Percentiles rank a stretch among this genome's conserved stretches.
These are phyloP conservation scores for Aphis craccivora DNA, from an alignment of 1,140 invertebrate genomes.

Conservation along the genomic window DNA sequence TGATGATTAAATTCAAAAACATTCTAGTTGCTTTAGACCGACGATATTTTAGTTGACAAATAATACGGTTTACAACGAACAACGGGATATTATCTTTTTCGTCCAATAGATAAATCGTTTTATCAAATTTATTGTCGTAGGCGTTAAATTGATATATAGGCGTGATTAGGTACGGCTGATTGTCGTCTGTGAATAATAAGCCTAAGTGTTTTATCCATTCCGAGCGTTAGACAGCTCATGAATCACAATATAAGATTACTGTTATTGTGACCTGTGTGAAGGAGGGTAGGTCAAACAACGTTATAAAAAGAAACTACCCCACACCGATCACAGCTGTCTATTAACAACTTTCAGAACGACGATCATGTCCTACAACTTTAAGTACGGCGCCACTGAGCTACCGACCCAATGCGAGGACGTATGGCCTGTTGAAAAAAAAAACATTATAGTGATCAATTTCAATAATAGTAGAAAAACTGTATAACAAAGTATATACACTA, in stretches of 20 bases:
- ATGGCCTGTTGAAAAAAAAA: too few species aligned
- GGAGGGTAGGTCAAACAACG: not conserved
- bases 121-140: not conserved
- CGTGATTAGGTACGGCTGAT: not conserved
- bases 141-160: not conserved
- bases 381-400: too few species aligned
- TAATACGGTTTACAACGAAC: too few species aligned
- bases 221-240: too few species aligned
- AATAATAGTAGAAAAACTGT: too few species aligned
- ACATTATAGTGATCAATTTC: too few species aligned
- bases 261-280: not conserved
- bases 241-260: not conserved
- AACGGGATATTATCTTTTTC: too few species aligned
- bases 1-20: too few species aligned
- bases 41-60: too few species aligned
- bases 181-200: not conserved
- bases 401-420: too few species aligned
- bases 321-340: not conserved
- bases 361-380: not conserved
- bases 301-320: not conserved
- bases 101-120: not conserved
- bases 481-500: too few species aligned
- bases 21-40: too few species aligned
- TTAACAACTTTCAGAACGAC: not conserved
- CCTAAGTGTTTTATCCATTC: not conserved